Conservation (phyloP, 2,888 invertebrate species). For the Dromius quadrimaculatus region DNA sequence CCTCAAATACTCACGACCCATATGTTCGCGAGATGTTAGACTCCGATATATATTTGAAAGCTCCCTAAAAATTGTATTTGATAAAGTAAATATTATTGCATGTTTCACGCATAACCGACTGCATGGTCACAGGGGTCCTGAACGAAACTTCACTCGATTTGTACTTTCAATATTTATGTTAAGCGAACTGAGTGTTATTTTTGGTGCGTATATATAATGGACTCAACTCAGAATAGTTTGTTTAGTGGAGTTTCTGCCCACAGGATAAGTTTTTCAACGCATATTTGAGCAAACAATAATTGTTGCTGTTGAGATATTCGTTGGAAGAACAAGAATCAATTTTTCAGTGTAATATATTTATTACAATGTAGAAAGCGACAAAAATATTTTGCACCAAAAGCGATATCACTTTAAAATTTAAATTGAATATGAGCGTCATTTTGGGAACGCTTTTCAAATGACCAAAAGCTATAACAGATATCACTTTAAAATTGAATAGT, state of each 20-base stretch:
- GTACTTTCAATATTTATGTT: constrained; percentile 41
- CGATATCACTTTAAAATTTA: no score
- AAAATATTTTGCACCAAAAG: no score
- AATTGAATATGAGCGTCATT: no score
- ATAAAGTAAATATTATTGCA: constrained; percentile 48
- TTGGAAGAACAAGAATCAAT: no score
- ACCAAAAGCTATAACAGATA: no score
- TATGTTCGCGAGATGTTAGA: constrained; percentile 33
- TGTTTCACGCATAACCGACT: constrained; percentile 35
- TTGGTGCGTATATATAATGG: constrained; percentile 22
- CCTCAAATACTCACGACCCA: constrained; percentile 36
- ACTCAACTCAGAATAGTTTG: no score
- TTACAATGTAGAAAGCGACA: no score
- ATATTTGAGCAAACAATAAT: not conserved
- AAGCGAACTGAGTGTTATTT: constrained; percentile 37
- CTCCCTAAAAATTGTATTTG: constrained; percentile 44
- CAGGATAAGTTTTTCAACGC: not conserved
- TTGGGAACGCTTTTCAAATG: no score
- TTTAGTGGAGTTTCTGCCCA: not conserved
- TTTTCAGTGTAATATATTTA: no score
- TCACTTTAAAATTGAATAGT: no score
- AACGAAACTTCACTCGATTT: constrained; percentile 16
- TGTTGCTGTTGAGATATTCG: no score
- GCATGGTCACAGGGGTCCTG: not conserved
- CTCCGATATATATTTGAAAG: constrained; percentile 7